Evolutionary conservation across 2,888 invertebrate species (phyloP), one percentile per base, ranked within the genome.

Genomic region (Eupithecia inturbata): DNA sequence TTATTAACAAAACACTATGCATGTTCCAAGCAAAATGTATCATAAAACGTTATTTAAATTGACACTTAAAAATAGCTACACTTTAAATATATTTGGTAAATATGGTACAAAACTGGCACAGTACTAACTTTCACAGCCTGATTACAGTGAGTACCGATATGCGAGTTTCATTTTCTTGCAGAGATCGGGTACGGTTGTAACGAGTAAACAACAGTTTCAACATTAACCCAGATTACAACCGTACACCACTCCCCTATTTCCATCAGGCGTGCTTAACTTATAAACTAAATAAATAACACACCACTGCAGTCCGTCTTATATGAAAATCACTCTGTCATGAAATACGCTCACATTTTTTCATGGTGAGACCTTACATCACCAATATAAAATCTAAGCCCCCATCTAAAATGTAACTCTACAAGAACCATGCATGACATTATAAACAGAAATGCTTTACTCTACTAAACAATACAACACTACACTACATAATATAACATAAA

Each of bases 101-200:
- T 74, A 82, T 81, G 80, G 80, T 85, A 84, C 76, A 76, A 62
- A 83, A 84, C 82, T 86, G 85, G 79, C 82, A 85, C 84, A 79
- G 78, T 81, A 80, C 72, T 80, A 78, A 84, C 81, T 83, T 83
- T 89, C 90, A 91, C 90, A 90, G 90, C 90, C 91, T 81, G 80
- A 76, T 80, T 83, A 82, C 80, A 33, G 63, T 12, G 31, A 19
- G 63, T 33, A 31, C 31, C 78, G 82, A 82, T 77, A 77, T 77
- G 80, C 81, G 74, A 84, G 78, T 82, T 78, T 63, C 60, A 64
- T 68, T 72, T 53, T 72, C 64, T 74, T 72, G 70, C 3, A 39
- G 39, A 39, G 39, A 39, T 3, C 22, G 39, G 66, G 22, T 36
- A 39, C 66, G 36, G 36, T 66, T 66, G n/a, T 66, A 39, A 64